phyloP scores from a whole-genome alignment of 2,888 invertebrate species.

The Rhorus exstirpatorius region DNA sequence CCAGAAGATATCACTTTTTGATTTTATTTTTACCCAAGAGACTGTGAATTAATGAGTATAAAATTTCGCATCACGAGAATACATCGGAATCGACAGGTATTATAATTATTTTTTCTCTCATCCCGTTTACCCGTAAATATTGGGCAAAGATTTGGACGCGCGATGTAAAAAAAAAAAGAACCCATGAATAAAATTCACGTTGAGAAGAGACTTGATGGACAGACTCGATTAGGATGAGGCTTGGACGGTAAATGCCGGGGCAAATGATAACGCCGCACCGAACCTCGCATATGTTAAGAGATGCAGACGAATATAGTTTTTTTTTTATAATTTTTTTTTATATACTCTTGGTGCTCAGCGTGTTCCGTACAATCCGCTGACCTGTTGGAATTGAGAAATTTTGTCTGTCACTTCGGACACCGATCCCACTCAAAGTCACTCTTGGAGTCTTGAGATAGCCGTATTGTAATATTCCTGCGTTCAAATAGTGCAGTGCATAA shows the following conservation, averaged over 20 bases:
- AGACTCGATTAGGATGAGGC: background rate
- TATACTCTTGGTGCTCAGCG: slow-evolving; percentile 13
- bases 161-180: background rate
- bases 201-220: background rate
- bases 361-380: slow-evolving; percentile 7
- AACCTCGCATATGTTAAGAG: background rate
- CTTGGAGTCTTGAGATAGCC: slow-evolving; percentile 22
- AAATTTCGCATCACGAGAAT: slow-evolving; percentile 10
- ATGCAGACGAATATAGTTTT: background rate
- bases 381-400: slow-evolving; percentile 3
- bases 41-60: background rate
- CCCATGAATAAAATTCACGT: slow-evolving; percentile 12
- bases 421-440: slow-evolving; percentile 2
- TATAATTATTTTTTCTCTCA: background rate
- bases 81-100: background rate
- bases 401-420: slow-evolving; percentile 20
- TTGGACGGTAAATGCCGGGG: background rate
- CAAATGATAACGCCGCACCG: background rate
- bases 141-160: slow-evolving; percentile 14
- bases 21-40: slow-evolving; percentile 3
- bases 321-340: background rate
- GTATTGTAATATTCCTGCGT: slow-evolving; percentile 1
- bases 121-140: background rate
- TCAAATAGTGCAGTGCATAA: background rate
- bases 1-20: background rate